These are phyloP conservation scores for Laupala kohalensis DNA, from an alignment of 1,140 invertebrate species.

Conservation along the genomic window DNA sequence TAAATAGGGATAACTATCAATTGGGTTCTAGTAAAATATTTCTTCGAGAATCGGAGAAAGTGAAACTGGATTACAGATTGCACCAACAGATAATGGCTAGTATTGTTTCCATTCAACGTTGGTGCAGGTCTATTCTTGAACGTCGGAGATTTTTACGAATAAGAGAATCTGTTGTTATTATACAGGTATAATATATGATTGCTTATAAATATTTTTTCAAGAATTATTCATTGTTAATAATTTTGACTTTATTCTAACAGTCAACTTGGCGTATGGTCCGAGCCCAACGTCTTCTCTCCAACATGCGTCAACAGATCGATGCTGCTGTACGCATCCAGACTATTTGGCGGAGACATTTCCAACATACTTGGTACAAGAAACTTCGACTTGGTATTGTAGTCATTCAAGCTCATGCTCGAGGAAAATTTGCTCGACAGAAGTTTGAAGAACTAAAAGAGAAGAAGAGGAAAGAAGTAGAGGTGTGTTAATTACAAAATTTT, in stretches of 20 bases:
- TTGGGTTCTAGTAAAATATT: constrained; percentile 84
- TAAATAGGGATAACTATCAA: constrained; percentile 84
- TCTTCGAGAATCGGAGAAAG: constrained; percentile 85
- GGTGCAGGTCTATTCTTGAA: constrained; percentile 74
- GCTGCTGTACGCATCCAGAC: constrained; percentile 66
- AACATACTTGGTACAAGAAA: constrained; percentile 50
- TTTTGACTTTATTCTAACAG: constrained; percentile 23
- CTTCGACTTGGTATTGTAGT: constrained; percentile 41
- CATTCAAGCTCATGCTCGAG: constrained; percentile 61
- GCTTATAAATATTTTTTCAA: not conserved
- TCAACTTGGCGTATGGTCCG: constrained; percentile 52
- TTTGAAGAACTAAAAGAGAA: constrained; percentile 19
- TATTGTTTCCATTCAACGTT: constrained; percentile 82
- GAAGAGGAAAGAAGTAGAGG: not conserved
- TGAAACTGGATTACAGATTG: constrained; percentile 77
- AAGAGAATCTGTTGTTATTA: constrained; percentile 53
- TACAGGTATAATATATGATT: constrained; percentile 42
- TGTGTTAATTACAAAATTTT: too few relatives aligned
- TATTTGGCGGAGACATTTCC: constrained; percentile 52
- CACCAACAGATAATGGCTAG: constrained; percentile 88
- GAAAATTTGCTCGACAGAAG: constrained; percentile 40
- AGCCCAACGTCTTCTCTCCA: constrained; percentile 28
- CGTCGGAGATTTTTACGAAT: constrained; percentile 61
- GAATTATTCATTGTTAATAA: not conserved
- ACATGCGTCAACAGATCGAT: constrained; percentile 24